These are phyloP conservation scores for Hiodon alosoides DNA, from an alignment of 2,113 vertebrate species.

Conservation along the genomic window DNA sequence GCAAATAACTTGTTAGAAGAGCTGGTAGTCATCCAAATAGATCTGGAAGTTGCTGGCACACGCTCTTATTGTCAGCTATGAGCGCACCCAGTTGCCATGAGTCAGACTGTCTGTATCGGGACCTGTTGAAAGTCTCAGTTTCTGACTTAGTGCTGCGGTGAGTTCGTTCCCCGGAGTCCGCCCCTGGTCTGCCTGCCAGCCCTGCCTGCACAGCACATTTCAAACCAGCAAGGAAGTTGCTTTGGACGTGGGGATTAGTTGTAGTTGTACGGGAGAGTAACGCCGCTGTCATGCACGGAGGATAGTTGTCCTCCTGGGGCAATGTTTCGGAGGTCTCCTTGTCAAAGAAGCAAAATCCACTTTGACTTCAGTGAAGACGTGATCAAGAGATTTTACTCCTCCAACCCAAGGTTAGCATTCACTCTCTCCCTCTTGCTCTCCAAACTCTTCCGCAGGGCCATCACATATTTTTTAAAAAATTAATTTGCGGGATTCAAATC, in stretches of 20 bases:
- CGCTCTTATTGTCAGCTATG: not conserved
- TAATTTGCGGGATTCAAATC: too few species aligned
- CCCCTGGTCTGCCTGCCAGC: conserved; percentile 26
- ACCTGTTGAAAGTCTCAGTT: not conserved
- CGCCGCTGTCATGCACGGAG: conserved; percentile 22
- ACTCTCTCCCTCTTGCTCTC: not conserved
- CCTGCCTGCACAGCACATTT: conserved; percentile 5
- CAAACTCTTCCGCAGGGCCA: not conserved
- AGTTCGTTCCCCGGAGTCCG: conserved; percentile 9
- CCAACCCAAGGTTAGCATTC: conserved; percentile 57
- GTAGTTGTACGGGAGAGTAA: conserved; percentile 32
- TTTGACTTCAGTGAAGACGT: conserved; percentile 76
- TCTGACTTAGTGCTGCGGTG: not conserved
- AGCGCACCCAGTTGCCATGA: not conserved
- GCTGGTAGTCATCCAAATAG: too few species aligned
- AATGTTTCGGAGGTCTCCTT: conserved; percentile 67
- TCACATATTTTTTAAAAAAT: not conserved
- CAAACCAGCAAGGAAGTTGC: conserved; percentile 35
- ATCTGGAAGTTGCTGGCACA: not conserved
- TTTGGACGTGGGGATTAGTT: conserved; percentile 27
- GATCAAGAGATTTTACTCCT: conserved; percentile 58
- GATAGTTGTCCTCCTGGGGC: conserved; percentile 39
- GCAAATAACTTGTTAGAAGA: too few species aligned
- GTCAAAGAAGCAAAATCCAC: conserved; percentile 65
- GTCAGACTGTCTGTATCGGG: not conserved